Evolutionary conservation across 2,888 invertebrate species (phyloP), one percentile per base, ranked within the genome.

Genomic region (Sarcophaga subvicina): DNA sequence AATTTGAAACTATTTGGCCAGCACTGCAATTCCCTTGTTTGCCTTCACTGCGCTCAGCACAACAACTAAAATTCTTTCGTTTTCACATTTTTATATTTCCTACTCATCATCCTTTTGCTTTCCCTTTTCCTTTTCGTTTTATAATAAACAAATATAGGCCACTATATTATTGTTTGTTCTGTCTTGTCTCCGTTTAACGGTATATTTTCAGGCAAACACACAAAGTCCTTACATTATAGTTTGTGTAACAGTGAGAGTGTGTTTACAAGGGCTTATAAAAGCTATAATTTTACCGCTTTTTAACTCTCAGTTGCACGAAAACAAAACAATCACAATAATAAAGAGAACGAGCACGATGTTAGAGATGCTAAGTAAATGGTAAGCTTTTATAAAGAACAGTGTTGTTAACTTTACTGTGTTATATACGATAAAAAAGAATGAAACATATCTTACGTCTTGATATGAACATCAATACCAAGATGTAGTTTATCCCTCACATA

Each of bases 1-100:
- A 49, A 59, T 14, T 54, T 17, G 25, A 12, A 54, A 20, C 27
- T 49, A 25, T 69, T 20, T 63, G 14, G 45, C 75, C 6, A 37
- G 17, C 69, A 64, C 69, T 54, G 37, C 37, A 37, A 37, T 37
- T 37, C 37, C 37, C 37, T 37, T 37, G 59, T 66, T 73, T 78
- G 62, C 59, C 79, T 80, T 70, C 64, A 76, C 73, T 77, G 54
- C 60, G 49, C 37, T 73, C 80, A 66, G 73, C 77, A 83, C 82
- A 77, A 80, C 64, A 73, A 87, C 85, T 87, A 76, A 80, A 76
- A 59, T 71, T 3, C 64, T 66, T 71, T 83, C 47, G 62, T 12
- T 59, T 70, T 73, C 5, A 37, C 37, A 59, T 59, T 80, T n/a
- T 37, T n/a, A 25, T 49, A 22, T 72, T 72, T 49, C 17, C 54